phyloP scores from a whole-genome alignment of 2,797 vertebrate species.

The Pseudochirops cupreus region DNA sequence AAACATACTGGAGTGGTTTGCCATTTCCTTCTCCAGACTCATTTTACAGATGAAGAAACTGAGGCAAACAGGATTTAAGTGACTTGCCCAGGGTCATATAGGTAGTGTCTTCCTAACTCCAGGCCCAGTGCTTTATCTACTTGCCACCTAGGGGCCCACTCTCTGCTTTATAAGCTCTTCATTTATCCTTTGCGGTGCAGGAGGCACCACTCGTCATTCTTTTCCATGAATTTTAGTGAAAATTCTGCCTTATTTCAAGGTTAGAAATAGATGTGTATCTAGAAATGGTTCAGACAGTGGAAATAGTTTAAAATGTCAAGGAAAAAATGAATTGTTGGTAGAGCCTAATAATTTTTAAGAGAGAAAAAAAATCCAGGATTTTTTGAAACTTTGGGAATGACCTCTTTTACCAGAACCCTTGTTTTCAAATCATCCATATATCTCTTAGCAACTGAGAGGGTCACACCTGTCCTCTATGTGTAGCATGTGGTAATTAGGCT shows the following conservation, averaged over 20 bases:
- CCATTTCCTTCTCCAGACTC: background rate
- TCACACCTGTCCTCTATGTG: background rate
- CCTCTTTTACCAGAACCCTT: constrained; percentile 41
- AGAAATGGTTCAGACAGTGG: constrained; percentile 39
- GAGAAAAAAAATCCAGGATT: background rate
- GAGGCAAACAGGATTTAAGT: background rate
- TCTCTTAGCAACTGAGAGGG: constrained; percentile 4
- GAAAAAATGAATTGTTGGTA: constrained; percentile 34
- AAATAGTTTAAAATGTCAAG: constrained; percentile 1
- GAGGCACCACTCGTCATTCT: background rate
- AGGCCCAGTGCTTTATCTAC: background rate
- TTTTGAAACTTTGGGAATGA: constrained; percentile 34
- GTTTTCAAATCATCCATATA: constrained; percentile 44
- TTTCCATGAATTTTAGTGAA: background rate
- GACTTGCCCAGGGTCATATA: background rate
- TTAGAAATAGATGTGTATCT: constrained; percentile 40
- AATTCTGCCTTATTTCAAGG: constrained; percentile 24
- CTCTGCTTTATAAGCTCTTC: background rate
- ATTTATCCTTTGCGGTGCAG: constrained; percentile 11
- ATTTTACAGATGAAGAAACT: background rate
- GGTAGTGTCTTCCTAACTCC: background rate
- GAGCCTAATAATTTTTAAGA: constrained; percentile 29
- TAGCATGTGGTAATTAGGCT: constrained; percentile 31
- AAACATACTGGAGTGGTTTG: background rate
- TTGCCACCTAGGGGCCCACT: background rate